Percentiles rank a stretch among this genome's conserved stretches.
Conservation (phyloP, 2,888 invertebrate species). For the Eristalis arbustorum region DNA sequence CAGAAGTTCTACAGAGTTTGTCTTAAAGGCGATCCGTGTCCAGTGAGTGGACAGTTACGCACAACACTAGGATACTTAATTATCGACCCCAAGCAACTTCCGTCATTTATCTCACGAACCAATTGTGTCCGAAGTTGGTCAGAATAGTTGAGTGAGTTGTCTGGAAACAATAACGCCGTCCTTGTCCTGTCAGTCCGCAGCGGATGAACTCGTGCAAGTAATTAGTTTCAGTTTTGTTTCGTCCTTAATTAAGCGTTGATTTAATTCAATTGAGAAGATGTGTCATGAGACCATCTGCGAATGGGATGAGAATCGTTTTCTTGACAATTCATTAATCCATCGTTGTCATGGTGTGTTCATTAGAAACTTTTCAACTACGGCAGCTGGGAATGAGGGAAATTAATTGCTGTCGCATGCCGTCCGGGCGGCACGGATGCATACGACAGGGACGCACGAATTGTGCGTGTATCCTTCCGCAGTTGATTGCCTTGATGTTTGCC, state of each 20-base stretch:
- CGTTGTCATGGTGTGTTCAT: neutral
- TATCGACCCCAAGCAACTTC: neutral
- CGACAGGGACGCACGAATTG: neutral
- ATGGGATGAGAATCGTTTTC: neutral
- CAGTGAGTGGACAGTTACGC: neutral
- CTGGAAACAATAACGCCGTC: neutral
- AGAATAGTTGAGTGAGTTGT: neutral
- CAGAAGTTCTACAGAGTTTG: neutral
- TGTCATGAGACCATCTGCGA: neutral
- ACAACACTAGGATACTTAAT: neutral
- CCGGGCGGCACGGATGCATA: neutral
- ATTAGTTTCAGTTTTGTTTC: conserved; percentile 17
- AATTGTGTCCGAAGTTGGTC: neutral
- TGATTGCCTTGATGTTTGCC: neutral
- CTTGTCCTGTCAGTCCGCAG: neutral
- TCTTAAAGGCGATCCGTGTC: neutral
- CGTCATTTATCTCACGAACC: neutral
- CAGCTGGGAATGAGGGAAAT: neutral
- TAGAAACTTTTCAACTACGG: neutral
- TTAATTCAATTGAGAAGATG: neutral
- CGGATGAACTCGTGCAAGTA: conserved; percentile 24
- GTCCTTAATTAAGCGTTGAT: conserved; percentile 14
- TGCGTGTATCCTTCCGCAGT: neutral
- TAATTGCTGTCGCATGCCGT: neutral
- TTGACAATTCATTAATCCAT: neutral